A percentile compares a stretch with the other conserved stretches of the same genome.
Evolutionary conservation across 2,888 invertebrate genomes (phyloP).

Genomic region (Epinotia bilunana): DNA sequence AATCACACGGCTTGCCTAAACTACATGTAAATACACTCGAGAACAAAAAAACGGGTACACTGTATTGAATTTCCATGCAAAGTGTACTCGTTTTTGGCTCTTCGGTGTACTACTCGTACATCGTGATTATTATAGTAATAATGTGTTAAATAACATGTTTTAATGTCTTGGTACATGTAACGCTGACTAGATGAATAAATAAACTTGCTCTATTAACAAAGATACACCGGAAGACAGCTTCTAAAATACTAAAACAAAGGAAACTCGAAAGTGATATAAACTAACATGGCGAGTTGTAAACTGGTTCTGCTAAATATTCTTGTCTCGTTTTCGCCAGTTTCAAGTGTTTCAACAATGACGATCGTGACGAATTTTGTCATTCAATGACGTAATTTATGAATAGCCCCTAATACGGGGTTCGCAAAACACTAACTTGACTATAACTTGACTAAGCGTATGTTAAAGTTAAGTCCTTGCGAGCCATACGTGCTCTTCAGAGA

Average conservation of each 20-base stretch:
- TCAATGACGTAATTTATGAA: no score
- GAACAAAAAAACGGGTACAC: no score
- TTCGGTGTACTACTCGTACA: no score
- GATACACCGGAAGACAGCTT: slow-evolving; percentile 4
- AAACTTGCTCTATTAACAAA: slow-evolving; percentile 17
- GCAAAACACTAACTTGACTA: slow-evolving; percentile 10
- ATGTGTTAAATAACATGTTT: background rate
- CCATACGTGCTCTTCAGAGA: no score
- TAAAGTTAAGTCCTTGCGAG: background rate
- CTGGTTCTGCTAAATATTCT: slow-evolving; percentile 34
- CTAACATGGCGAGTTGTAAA: slow-evolving; percentile 30
- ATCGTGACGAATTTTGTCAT: slow-evolving; percentile 27
- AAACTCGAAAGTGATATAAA: slow-evolving; percentile 30
- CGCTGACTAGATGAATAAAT: background rate
- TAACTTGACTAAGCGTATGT: background rate
- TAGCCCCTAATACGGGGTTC: slow-evolving; percentile 27
- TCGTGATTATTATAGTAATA: background rate
- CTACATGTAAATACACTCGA: no score
- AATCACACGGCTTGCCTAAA: no score
- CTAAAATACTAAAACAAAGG: slow-evolving; percentile 6
- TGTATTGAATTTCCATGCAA: no score
- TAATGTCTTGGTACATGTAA: background rate
- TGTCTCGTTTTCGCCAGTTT: slow-evolving; percentile 18
- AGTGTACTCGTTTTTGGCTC: no score
- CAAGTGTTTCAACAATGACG: slow-evolving; percentile 28